Base-by-base conservation (phyloP, 1,140 invertebrate species). In the Carcinoscorpius rotundicauda region DNA sequence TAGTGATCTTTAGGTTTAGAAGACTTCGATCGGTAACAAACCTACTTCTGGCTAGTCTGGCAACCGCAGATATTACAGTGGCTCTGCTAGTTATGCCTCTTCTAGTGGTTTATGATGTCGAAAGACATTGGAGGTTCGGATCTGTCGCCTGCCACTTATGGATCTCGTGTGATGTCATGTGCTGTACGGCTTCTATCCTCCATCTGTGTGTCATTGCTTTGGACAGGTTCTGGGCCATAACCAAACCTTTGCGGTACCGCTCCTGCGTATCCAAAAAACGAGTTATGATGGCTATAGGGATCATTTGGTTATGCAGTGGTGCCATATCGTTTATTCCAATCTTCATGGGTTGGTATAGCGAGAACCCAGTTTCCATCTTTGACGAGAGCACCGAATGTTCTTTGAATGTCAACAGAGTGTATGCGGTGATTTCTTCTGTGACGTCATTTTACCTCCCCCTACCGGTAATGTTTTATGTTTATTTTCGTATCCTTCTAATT, bases 141-240 rank as follows among this genome's bases (percentile, higher is more conserved):
- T 81, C 85, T 11, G 81, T 89, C 58, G 82, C 91, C 68, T 95
- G 91, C 77, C 88, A 93, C 73, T 82, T 76, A 10, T 77, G 75
- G 75, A 75, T 78, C 29, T 75, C 75, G n/a, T 76, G 73, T 63
- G 78, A 80, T 68, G 76, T 79, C 4, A 78, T 77, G 71, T 78
- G 76, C 60, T 80, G 78, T 76, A 91, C 92, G 8, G 91, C 92
- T 51, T 93, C 89, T 70, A 94, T 95, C 69, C 80, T 94, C 9
- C 94, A 95, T 77, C 81, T 95, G 63, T 95, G 92, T 75, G 89
- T 92, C 75, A 91, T 92, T 73, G 89, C 87, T 67, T 82, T 93
- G 51, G 91, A 95, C 76, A 79, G 91, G 49, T 73, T 71, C 76
- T 88, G 89, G 75, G 91, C 92, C 48, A 95, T 96, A 60, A 93